Percentiles rank a stretch among this genome's conserved stretches.
Conservation (phyloP, 2,113 vertebrate species). For the Rhabdornis inornatus region DNA sequence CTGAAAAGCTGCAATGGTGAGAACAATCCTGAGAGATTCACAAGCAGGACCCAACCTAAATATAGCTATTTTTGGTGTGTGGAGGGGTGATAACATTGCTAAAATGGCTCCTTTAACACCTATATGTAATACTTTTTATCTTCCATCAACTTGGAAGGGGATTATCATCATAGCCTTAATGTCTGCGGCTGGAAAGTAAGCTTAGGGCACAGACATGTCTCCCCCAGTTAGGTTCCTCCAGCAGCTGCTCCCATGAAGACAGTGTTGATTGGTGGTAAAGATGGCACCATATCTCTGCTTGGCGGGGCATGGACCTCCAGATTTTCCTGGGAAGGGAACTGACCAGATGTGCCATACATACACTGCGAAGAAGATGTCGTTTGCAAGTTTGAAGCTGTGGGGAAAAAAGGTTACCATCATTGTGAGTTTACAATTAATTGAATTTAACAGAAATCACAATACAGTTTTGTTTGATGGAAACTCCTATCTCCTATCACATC, state of each 20-base stretch:
- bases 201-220: background rate
- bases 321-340: slow-evolving; percentile 82
- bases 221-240: slow-evolving; percentile 77
- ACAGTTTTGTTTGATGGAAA: background rate
- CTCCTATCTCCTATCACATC: background rate
- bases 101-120: background rate
- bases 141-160: background rate
- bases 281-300: slow-evolving; percentile 83
- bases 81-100: background rate
- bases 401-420: background rate
- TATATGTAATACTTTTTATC: slow-evolving; percentile 13
- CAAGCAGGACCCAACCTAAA: background rate
- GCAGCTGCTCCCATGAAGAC: slow-evolving; percentile 93
- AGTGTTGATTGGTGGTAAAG: slow-evolving; percentile 95
- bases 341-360: slow-evolving; percentile 84
- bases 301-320: slow-evolving; percentile 76
- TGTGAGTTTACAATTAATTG: background rate
- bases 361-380: slow-evolving; percentile 83
- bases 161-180: background rate
- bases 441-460: background rate
- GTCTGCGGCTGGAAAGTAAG: background rate
- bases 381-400: slow-evolving; percentile 77
- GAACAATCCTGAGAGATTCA: background rate
- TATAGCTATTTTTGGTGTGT: background rate
- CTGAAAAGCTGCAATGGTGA: background rate